These are phyloP conservation scores for Holothuria leucospilota DNA, from an alignment of 53 echinoderm and acorn worm species.

Conservation along the genomic window DNA sequence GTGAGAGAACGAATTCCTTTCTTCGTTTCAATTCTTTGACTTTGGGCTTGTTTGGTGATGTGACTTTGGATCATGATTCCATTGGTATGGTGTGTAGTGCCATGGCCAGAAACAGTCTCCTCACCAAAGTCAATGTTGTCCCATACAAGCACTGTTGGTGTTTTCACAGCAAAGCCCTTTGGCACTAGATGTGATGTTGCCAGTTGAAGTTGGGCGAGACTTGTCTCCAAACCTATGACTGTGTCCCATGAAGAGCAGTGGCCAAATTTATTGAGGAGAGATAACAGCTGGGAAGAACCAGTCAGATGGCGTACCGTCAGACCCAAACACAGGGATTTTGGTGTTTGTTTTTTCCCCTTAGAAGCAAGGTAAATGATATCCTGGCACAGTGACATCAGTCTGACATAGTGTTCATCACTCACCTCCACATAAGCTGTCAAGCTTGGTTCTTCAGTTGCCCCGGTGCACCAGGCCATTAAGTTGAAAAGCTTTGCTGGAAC, in stretches of 20 bases:
- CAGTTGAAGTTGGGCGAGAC: too few species aligned
- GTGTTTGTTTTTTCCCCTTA: slow-evolving; percentile 41
- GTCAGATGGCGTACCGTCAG: neutral
- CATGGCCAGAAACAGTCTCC: slow-evolving; percentile 57
- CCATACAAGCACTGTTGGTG: slow-evolving; percentile 46
- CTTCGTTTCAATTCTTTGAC: too few species aligned
- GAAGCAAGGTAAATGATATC: slow-evolving; percentile 56
- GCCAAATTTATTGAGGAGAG: too few species aligned
- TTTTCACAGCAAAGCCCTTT: neutral
- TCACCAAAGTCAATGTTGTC: slow-evolving; percentile 61
- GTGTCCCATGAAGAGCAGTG: too few species aligned
- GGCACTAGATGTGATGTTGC: neutral
- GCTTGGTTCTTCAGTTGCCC: slow-evolving; percentile 47
- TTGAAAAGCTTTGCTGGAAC: slow-evolving; percentile 37
- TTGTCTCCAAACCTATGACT: too few species aligned
- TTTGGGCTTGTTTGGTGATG: too few species aligned
- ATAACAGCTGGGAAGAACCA: neutral
- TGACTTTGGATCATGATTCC: slow-evolving; percentile 25
- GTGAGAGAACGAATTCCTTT: too few species aligned
- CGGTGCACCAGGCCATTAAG: slow-evolving; percentile 50
- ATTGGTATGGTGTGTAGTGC: slow-evolving; percentile 64
- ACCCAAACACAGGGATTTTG: slow-evolving; percentile 23
- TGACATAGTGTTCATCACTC: slow-evolving; percentile 4
- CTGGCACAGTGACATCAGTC: slow-evolving; percentile 49
- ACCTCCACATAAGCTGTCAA: slow-evolving; percentile 18